These are phyloP conservation scores for Carcina quercana DNA, from an alignment of 2,888 invertebrate species.

Conservation along the genomic window DNA sequence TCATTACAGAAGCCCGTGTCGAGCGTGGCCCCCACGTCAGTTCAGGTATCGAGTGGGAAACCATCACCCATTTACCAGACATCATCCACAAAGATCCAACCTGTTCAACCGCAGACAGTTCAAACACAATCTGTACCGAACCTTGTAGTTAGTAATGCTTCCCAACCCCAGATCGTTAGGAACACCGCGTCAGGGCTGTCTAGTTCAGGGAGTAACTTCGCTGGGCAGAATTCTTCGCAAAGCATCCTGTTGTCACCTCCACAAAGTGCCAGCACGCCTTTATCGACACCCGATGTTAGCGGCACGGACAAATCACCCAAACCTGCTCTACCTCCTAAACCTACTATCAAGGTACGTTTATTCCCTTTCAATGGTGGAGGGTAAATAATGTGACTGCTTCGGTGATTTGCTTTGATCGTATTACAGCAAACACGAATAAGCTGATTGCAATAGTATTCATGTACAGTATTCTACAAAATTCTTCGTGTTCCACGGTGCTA, in stretches of 20 bases:
- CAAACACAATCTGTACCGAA: constrained; percentile 61
- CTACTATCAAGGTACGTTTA: constrained; percentile 74
- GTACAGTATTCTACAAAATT: no score
- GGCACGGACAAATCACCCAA: constrained; percentile 75
- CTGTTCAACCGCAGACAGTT: constrained; percentile 85
- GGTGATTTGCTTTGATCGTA: no score
- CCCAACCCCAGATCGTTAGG: constrained; percentile 70
- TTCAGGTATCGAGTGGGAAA: constrained; percentile 78
- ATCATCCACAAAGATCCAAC: constrained; percentile 86
- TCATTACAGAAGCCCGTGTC: constrained; percentile 87
- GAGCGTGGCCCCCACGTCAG: constrained; percentile 87
- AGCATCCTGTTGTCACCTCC: constrained; percentile 74
- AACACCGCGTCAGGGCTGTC: constrained; percentile 67
- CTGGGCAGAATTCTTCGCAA: constrained; percentile 54
- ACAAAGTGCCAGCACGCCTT: constrained; percentile 76
- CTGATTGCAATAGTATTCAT: no score
- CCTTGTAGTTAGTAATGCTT: constrained; percentile 64
- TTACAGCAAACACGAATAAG: no score
- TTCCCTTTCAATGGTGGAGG: background rate
- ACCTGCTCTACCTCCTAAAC: constrained; percentile 90
- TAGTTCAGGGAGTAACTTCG: constrained; percentile 61
- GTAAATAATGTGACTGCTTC: background rate
- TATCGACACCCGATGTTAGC: constrained; percentile 70
- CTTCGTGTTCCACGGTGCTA: no score
- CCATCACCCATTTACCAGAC: constrained; percentile 87